These are phyloP conservation scores for Toxotes lorentzi DNA, from an alignment of 2,797 vertebrate genomes.

Conservation along the genomic window DNA sequence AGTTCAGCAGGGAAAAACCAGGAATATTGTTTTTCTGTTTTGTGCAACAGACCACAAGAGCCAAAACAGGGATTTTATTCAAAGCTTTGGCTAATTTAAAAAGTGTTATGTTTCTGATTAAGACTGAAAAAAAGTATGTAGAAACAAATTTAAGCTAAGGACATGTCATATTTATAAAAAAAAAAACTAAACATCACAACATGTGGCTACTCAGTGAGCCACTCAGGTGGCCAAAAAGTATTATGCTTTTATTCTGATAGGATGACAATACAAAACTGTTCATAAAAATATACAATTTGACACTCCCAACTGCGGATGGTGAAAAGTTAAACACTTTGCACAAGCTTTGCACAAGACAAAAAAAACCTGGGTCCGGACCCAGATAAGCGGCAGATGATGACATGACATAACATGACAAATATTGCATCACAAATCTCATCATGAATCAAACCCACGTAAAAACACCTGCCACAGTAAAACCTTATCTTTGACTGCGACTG, in stretches of 20 bases:
- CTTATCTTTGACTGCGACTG: not conserved
- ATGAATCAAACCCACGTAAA: conserved; percentile 41
- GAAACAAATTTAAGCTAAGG: not conserved
- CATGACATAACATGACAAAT: no score
- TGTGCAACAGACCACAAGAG: not conserved
- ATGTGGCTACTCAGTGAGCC: not conserved
- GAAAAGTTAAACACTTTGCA: not conserved
- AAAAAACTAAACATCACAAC: no score
- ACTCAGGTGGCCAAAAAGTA: not conserved
- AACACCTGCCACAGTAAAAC: conserved; percentile 28
- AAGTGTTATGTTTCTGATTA: not conserved
- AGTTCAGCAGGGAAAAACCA: conserved; percentile 51
- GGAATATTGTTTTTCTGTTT: conserved; percentile 24
- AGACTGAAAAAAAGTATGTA: not conserved
- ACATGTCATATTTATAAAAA: not conserved
- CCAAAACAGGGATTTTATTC: not conserved
- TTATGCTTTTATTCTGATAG: conserved; percentile 4
- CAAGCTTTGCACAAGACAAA: not conserved
- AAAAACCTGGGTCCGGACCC: no score
- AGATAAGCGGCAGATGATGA: no score
- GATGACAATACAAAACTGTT: not conserved
- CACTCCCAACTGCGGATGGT: not conserved
- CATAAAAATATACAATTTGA: not conserved
- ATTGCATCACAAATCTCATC: not conserved
- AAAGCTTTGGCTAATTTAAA: not conserved